Percentiles rank a stretch among this genome's conserved stretches.
Evolutionary conservation across 2,888 invertebrate genomes (phyloP).

Genomic region (Rhagophthalmus giganteus): DNA sequence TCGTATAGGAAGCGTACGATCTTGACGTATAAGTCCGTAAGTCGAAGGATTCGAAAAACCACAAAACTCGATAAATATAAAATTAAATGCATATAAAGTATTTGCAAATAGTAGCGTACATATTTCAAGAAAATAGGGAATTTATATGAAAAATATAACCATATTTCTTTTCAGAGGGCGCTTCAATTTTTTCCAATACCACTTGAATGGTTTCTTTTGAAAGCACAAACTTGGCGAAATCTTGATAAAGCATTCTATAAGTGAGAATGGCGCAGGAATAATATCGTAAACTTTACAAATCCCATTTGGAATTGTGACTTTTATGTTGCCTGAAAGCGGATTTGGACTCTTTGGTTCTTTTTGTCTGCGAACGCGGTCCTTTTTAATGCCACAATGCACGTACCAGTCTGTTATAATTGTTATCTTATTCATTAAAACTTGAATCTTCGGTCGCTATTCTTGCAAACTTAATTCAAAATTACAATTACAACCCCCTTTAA

Average conservation of each 20-base stretch:
- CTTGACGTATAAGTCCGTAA: too few species aligned
- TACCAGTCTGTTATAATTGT: slow-evolving; percentile 27
- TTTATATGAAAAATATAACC: slow-evolving; percentile 30
- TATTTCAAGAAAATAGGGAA: slow-evolving; percentile 22
- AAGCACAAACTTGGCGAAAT: slow-evolving; percentile 51
- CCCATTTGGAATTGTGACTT: slow-evolving; percentile 59
- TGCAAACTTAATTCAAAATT: slow-evolving; percentile 3
- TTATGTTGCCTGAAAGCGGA: slow-evolving; percentile 57
- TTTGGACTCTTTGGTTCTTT: slow-evolving; percentile 55
- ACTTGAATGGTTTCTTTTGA: slow-evolving; percentile 49
- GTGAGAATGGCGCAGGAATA: slow-evolving; percentile 56
- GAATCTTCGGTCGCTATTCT: not conserved
- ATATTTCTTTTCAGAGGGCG: slow-evolving; percentile 40
- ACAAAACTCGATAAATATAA: too few species aligned
- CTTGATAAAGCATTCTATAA: slow-evolving; percentile 55
- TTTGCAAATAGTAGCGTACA: slow-evolving; percentile 10
- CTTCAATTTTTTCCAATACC: slow-evolving; percentile 53
- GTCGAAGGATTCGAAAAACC: too few species aligned
- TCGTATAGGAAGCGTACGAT: too few species aligned
- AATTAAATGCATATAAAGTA: slow-evolving; percentile 3
- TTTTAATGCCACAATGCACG: slow-evolving; percentile 38
- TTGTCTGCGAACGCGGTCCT: slow-evolving; percentile 43
- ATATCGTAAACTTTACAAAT: slow-evolving; percentile 59
- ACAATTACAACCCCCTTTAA: not conserved
- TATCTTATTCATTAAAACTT: slow-evolving; percentile 27